Evolutionary conservation across 2,888 invertebrate genomes (phyloP).

Genomic region (Belgica antarctica): DNA sequence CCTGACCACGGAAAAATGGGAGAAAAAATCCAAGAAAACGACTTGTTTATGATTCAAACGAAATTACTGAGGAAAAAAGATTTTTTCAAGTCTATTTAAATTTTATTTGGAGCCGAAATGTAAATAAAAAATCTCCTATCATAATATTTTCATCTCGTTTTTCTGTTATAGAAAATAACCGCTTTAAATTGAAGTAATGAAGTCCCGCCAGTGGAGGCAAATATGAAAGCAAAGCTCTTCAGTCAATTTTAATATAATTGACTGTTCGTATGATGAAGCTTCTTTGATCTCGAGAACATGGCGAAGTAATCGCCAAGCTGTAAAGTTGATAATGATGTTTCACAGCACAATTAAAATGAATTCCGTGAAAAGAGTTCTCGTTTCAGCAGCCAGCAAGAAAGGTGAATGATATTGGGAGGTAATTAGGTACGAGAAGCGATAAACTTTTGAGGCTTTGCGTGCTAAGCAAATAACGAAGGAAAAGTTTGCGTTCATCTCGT

Average conservation of each 20-base stretch:
- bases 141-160: background rate
- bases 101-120: background rate
- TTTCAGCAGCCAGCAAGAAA: background rate
- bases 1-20: too few relatives aligned
- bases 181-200: slow-evolving; percentile 3
- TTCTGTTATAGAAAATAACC: slow-evolving; percentile 2
- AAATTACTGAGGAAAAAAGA: background rate
- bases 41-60: slow-evolving; percentile 13
- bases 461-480: background rate
- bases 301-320: background rate
- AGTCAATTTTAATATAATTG: slow-evolving; percentile 35
- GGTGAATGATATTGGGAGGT: background rate
- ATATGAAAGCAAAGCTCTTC: background rate
- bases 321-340: slow-evolving; percentile 11
- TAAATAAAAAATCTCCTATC: slow-evolving; percentile 27
- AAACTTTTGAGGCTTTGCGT: background rate
- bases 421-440: slow-evolving; percentile 1
- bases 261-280: slow-evolving; percentile 3
- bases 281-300: slow-evolving; percentile 12
- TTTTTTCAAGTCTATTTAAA: slow-evolving; percentile 14
- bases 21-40: too few relatives aligned
- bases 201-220: background rate
- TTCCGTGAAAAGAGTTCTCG: background rate
- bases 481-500: background rate
- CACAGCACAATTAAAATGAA: slow-evolving; percentile 12